phyloP scores from a whole-genome alignment of 2,797 vertebrate species.

The Zalophus californianus region DNA sequence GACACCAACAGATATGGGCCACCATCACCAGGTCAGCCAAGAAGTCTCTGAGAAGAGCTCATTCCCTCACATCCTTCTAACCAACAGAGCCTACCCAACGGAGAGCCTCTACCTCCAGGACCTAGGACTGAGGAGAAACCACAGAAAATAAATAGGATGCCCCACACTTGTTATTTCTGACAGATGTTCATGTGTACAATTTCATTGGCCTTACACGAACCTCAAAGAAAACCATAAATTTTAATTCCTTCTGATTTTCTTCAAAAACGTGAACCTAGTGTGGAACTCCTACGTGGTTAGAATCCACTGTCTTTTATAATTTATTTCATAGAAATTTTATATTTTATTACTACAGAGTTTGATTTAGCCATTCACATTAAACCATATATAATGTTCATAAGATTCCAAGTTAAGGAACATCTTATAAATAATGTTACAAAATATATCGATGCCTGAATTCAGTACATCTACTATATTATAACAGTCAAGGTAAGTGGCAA shows the following conservation, averaged over 20 bases:
- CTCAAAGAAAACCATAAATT: background rate
- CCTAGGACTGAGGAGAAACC: background rate
- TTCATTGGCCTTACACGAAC: background rate
- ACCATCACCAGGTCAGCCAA: too few species aligned
- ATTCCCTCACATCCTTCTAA: background rate
- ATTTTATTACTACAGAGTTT: background rate
- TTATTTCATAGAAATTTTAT: background rate
- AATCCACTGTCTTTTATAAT: background rate
- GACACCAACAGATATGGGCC: background rate
- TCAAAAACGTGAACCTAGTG: background rate
- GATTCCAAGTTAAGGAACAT: background rate
- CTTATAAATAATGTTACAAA: slow-evolving; percentile 17
- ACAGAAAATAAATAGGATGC: too few species aligned
- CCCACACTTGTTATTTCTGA: background rate
- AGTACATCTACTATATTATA: background rate
- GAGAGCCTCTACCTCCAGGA: background rate
- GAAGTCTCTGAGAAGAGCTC: background rate
- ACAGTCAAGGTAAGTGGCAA: background rate
- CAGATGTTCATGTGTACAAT: background rate
- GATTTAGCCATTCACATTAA: background rate
- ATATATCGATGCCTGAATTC: background rate
- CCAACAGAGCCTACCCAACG: background rate
- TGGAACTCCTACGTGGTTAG: background rate
- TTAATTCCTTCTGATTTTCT: background rate
- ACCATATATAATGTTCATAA: background rate